These are phyloP conservation scores for Diabrotica undecimpunctata DNA, from an alignment of 1,140 invertebrate species.

Conservation along the genomic window DNA sequence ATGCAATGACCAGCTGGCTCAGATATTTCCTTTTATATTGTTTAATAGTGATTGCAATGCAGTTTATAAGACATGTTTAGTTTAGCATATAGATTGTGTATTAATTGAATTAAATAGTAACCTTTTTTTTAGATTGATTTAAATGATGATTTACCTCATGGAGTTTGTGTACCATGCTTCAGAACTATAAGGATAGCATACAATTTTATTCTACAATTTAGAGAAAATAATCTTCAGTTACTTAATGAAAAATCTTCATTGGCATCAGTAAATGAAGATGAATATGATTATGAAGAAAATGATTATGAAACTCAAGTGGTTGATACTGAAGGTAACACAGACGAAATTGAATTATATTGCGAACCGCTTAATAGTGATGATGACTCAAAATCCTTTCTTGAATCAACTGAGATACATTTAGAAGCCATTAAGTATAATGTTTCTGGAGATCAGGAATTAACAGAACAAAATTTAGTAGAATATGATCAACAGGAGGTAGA, in stretches of 20 bases:
- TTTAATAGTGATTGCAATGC: too few relatives aligned
- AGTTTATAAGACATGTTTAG: too few relatives aligned
- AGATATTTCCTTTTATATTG: too few relatives aligned
- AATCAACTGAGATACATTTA: too few relatives aligned
- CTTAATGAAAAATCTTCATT: neutral
- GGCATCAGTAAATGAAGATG: neutral
- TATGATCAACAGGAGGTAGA: constrained; percentile 5
- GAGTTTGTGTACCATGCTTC: constrained; percentile 20
- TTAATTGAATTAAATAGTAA: too few relatives aligned
- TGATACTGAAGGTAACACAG: neutral
- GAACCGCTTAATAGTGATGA: too few relatives aligned
- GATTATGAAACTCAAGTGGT: neutral
- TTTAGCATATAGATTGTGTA: too few relatives aligned
- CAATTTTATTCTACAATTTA: constrained; percentile 21
- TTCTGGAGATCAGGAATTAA: neutral
- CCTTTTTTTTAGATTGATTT: constrained; percentile 4
- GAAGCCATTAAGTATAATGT: neutral
- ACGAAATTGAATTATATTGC: neutral
- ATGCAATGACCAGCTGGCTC: too few relatives aligned
- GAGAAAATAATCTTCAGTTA: constrained; percentile 15
- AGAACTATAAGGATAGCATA: constrained; percentile 18
- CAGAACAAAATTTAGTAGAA: constrained; percentile 6
- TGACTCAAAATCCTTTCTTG: too few relatives aligned
- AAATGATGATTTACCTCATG: constrained; percentile 8
- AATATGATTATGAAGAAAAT: neutral